Conservation (phyloP, 64 coral and sea anemone genomes). For the Catalaphyllia jardinei region DNA sequence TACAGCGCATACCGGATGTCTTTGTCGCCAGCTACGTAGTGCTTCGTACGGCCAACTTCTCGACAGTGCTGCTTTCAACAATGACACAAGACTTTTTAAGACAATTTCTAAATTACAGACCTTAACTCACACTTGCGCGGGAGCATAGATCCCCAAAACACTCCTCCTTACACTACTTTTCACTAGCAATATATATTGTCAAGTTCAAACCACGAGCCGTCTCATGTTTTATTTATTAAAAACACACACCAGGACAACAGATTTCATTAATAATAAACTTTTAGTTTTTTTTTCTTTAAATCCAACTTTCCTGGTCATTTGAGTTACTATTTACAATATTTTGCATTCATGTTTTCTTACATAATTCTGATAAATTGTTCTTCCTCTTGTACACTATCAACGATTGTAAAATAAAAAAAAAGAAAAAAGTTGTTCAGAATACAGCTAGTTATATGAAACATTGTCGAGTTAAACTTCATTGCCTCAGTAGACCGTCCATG, state of each 20-base stretch:
- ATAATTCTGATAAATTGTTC: slow-evolving; percentile 1
- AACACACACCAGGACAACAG: not conserved
- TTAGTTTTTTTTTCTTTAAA: not conserved
- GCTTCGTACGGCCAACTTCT: too few species aligned
- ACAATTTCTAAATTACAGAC: too few species aligned
- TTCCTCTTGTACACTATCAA: not conserved
- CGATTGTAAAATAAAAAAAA: not conserved
- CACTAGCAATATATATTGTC: too few species aligned
- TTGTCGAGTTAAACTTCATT: not conserved
- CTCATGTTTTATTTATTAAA: not conserved
- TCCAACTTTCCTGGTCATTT: not conserved
- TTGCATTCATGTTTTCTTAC: not conserved
- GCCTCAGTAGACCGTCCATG: not conserved
- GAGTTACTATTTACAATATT: slow-evolving; percentile 33
- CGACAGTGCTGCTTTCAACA: too few species aligned
- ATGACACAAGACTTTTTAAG: too few species aligned
- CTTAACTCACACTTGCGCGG: too few species aligned
- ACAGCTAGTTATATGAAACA: not conserved
- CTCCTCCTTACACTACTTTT: too few species aligned
- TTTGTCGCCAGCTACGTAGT: too few species aligned
- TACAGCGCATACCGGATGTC: too few species aligned
- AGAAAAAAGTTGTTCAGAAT: not conserved
- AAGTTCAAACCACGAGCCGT: too few species aligned
- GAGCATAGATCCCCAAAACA: too few species aligned
- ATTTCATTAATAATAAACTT: not conserved